Conservation (phyloP, 2,113 vertebrate genomes). For the Butorides virescens region DNA sequence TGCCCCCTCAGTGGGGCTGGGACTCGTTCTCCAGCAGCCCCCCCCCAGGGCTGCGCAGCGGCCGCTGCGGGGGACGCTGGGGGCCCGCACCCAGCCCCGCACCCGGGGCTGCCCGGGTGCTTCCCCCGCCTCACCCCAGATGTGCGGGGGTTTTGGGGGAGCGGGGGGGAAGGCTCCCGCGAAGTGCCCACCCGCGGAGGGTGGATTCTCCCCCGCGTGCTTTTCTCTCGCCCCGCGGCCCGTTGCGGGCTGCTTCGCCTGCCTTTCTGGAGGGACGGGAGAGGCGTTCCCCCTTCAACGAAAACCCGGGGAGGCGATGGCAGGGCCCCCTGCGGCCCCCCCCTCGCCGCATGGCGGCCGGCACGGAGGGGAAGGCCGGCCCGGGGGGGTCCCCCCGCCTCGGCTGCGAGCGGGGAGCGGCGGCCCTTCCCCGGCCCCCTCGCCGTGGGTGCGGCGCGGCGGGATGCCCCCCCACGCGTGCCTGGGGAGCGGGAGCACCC, state of each 20-base stretch:
- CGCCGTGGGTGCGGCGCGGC: neutral
- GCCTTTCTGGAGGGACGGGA: neutral
- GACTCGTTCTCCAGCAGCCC: conserved; percentile 48
- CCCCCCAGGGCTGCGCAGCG: neutral
- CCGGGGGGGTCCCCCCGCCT: neutral
- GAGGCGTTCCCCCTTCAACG: conserved; percentile 12
- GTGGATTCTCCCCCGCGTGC: neutral
- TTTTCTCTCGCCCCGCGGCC: neutral
- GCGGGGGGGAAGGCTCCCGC: neutral
- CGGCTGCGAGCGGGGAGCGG: neutral
- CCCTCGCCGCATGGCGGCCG: neutral
- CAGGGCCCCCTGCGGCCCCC: neutral
- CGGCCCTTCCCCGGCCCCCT: neutral
- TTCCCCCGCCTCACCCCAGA: neutral
- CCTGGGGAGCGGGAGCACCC: neutral
- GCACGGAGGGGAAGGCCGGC: neutral
- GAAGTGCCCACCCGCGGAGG: neutral
- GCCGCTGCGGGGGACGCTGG: neutral
- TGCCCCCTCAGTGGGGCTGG: conserved; percentile 38
- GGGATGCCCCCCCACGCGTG: neutral
- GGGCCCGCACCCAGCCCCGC: neutral
- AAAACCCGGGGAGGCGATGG: neutral
- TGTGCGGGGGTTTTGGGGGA: neutral
- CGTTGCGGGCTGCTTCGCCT: neutral
- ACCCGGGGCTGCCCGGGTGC: neutral